phyloP scores from a whole-genome alignment of 2,888 invertebrate genomes.

The Helicoverpa assulta region DNA sequence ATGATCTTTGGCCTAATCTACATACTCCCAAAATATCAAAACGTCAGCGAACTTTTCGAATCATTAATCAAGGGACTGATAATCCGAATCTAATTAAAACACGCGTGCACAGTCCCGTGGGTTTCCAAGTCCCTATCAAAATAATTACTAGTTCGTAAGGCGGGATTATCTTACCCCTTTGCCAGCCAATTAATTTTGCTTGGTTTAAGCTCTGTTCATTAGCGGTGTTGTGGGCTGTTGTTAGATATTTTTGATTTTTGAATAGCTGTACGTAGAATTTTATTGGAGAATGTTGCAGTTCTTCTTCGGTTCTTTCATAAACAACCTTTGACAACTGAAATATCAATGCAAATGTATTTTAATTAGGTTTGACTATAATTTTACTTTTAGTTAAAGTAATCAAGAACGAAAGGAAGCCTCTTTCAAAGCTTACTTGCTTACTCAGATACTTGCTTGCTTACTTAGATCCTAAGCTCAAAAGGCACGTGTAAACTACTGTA shows the following conservation, averaged over 20 bases:
- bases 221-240: constrained; percentile 49
- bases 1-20: background rate
- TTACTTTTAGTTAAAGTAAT: too few relatives aligned
- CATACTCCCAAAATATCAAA: constrained; percentile 22
- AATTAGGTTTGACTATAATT: too few relatives aligned
- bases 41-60: constrained; percentile 52
- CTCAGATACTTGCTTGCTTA: too few relatives aligned
- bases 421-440: too few relatives aligned
- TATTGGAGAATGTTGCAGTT: too few relatives aligned
- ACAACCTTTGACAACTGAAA: too few relatives aligned
- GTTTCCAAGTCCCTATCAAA: constrained; percentile 74
- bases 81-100: constrained; percentile 86
- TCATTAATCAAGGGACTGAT: constrained; percentile 77
- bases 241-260: constrained; percentile 30
- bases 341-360: too few relatives aligned
- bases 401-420: too few relatives aligned
- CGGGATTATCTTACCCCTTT: constrained; percentile 72
- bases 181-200: constrained; percentile 75
- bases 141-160: constrained; percentile 77
- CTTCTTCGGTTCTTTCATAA: too few relatives aligned
- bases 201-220: constrained; percentile 73
- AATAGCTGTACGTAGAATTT: background rate
- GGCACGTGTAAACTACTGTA: background rate
- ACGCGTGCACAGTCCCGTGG: constrained; percentile 70
- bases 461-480: background rate